Conservation (phyloP, 2,888 invertebrate species). For the Phanerotoma sp. region DNA sequence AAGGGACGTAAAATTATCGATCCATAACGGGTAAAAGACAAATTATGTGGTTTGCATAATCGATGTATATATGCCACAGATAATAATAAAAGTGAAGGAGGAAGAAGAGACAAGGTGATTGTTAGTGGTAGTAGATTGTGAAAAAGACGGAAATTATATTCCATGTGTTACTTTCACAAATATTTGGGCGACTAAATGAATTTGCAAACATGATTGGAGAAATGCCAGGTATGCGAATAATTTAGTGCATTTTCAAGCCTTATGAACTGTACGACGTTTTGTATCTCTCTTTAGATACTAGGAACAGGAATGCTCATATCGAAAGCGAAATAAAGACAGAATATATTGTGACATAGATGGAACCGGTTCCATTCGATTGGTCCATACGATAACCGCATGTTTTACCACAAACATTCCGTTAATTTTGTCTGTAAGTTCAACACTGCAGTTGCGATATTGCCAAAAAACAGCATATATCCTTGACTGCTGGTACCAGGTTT, state of each 20-base stretch:
- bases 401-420: constrained; percentile 28
- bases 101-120: constrained; percentile 6
- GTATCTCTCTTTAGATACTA: not conserved
- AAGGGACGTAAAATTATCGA: not conserved
- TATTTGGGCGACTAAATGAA: not conserved
- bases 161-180: constrained; percentile 1
- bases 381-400: constrained; percentile 29
- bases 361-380: constrained; percentile 28
- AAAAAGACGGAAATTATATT: too few relatives aligned
- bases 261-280: not conserved
- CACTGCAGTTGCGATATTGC: constrained; percentile 7
- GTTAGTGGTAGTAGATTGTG: too few relatives aligned
- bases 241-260: too few relatives aligned
- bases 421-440: constrained; percentile 25
- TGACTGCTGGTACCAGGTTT: not conserved
- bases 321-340: constrained; percentile 2
- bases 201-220: not conserved
- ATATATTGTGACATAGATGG: constrained; percentile 6
- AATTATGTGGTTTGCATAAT: constrained; percentile 9
- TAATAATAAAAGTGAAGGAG: not conserved
- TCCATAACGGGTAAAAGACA: constrained; percentile 12
- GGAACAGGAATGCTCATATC: constrained; percentile 8
- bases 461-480: not conserved
- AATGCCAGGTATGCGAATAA: not conserved
- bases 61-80: not conserved